Evolutionary conservation across 2,888 invertebrate genomes (phyloP).

Genomic region (Calliscelio sp.): DNA sequence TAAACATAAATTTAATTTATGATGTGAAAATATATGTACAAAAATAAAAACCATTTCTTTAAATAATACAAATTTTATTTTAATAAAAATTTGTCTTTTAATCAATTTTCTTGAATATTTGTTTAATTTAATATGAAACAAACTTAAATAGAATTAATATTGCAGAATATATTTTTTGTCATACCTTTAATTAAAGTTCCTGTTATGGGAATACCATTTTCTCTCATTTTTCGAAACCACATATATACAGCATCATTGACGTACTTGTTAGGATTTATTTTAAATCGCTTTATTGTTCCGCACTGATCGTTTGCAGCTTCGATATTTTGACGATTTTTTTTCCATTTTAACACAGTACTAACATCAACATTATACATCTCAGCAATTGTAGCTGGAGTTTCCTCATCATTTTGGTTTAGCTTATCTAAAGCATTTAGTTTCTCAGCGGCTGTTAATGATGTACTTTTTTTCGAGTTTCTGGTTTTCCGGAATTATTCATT

Average conservation of each 20-base stretch:
- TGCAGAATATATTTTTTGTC: neutral
- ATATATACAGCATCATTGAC: slow-evolving; percentile 34
- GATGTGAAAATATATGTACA: too few species aligned
- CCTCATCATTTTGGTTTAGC: too few species aligned
- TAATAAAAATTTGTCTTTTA: too few species aligned
- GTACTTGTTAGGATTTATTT: slow-evolving; percentile 26
- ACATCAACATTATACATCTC: slow-evolving; percentile 34
- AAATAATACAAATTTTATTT: too few species aligned
- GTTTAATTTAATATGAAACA: too few species aligned
- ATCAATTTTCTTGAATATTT: too few species aligned
- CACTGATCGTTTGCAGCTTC: slow-evolving; percentile 22
- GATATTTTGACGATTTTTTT: slow-evolving; percentile 26
- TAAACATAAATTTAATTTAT: too few species aligned
- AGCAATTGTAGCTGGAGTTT: slow-evolving; percentile 10
- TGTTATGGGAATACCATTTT: slow-evolving; percentile 5
- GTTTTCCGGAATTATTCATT: too few species aligned
- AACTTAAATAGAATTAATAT: too few species aligned
- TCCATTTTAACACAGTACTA: slow-evolving; percentile 35
- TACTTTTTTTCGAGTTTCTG: too few species aligned
- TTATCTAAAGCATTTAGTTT: slow-evolving; percentile 38
- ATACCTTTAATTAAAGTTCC: slow-evolving; percentile 34
- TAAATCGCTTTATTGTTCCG: neutral
- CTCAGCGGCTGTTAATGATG: neutral
- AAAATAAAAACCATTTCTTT: too few species aligned
- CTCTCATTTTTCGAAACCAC: slow-evolving; percentile 18